A percentile compares a stretch with the other conserved stretches of the same genome.
phyloP scores from a whole-genome alignment of 2,888 invertebrate genomes.

The Brenthis daphne region DNA sequence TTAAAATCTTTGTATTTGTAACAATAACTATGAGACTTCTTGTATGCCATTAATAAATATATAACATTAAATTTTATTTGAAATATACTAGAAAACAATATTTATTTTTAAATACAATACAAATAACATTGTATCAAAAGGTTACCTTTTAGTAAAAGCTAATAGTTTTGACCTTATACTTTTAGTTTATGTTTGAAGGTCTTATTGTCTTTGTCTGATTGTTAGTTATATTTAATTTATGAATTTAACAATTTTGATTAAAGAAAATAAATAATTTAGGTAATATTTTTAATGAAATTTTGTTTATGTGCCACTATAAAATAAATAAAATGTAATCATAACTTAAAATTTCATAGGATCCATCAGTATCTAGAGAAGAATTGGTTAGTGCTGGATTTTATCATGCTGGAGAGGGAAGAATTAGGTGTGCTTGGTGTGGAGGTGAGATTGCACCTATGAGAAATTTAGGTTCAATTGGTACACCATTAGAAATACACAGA shows the following conservation, averaged over 20 bases:
- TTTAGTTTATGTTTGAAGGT: constrained; percentile 10
- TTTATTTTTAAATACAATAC: too few species aligned
- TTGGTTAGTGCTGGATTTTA: constrained; percentile 93
- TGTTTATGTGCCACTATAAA: too few species aligned
- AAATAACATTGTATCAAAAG: not conserved
- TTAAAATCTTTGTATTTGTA: not conserved
- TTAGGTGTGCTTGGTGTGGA: constrained; percentile 92
- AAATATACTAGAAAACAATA: too few species aligned
- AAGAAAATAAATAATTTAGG: not conserved
- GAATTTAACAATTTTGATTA: too few species aligned
- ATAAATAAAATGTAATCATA: not conserved
- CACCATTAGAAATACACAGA: constrained; percentile 86
- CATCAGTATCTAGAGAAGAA: constrained; percentile 84
- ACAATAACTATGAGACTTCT: not conserved
- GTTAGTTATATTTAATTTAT: too few species aligned
- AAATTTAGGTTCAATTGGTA: constrained; percentile 82
- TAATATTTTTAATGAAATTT: not conserved
- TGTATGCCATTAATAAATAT: too few species aligned
- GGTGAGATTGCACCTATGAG: constrained; percentile 84
- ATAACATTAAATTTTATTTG: too few species aligned
- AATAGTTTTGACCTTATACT: constrained; percentile 19
- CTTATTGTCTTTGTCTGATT: not conserved
- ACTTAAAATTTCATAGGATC: constrained; percentile 53
- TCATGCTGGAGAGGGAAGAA: constrained; percentile 85
- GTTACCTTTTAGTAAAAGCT: not conserved